Evolutionary conservation across 2,113 vertebrate species (phyloP).

Genomic region (Opisthocomus hoazin): DNA sequence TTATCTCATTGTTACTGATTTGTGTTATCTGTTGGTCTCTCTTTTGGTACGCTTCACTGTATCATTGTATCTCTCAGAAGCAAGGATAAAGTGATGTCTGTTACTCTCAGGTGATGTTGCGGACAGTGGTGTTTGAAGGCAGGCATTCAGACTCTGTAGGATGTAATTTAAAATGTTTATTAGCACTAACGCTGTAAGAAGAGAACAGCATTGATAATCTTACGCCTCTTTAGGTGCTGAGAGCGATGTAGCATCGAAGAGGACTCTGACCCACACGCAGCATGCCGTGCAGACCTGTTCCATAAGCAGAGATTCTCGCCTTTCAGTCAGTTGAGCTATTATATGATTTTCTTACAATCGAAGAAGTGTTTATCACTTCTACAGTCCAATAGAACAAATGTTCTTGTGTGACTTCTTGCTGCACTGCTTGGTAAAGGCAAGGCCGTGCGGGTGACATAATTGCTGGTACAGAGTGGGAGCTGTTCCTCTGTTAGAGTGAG

Average conservation of each 20-base stretch:
- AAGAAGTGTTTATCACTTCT: not conserved
- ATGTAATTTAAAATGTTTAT: not conserved
- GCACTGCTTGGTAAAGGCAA: not conserved
- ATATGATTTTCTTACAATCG: not conserved
- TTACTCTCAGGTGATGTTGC: not conserved
- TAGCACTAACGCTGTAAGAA: not conserved
- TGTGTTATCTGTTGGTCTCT: not conserved
- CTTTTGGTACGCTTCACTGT: not conserved
- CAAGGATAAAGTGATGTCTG: not conserved
- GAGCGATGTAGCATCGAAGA: not conserved
- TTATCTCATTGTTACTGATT: not conserved
- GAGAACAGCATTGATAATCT: not conserved
- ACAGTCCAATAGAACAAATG: not conserved
- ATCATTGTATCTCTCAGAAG: not conserved
- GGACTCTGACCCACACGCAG: not conserved
- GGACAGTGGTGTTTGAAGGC: not conserved
- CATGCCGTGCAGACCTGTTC: not conserved
- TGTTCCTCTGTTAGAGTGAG: too few relatives aligned
- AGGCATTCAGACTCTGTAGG: not conserved
- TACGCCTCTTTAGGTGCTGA: not conserved
- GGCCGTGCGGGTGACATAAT: too few relatives aligned
- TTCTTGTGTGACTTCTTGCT: not conserved
- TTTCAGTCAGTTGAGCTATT: not conserved
- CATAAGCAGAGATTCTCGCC: too few relatives aligned
- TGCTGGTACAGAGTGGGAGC: not conserved